Percentiles rank a stretch among this genome's conserved stretches.
These are phyloP conservation scores for Gymnothorax javanicus DNA, from an alignment of 2,797 vertebrate species.

Conservation along the genomic window DNA sequence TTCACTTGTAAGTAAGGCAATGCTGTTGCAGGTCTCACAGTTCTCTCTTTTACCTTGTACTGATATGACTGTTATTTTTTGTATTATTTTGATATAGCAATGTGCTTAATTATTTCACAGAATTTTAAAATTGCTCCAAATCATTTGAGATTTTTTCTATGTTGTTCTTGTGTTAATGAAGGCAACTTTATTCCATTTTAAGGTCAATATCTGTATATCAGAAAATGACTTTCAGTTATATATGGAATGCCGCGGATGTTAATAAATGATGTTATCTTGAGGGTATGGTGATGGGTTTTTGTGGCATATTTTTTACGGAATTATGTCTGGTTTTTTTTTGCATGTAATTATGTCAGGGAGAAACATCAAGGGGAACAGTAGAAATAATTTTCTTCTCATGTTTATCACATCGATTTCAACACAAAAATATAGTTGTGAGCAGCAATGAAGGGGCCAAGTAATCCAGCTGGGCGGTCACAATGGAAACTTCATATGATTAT, in stretches of 20 bases:
- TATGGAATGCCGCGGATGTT: conserved; percentile 24
- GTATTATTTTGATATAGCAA: background rate
- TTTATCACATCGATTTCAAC: no score
- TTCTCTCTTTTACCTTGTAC: background rate
- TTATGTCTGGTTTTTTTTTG: background rate
- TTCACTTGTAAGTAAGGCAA: background rate
- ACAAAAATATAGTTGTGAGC: no score
- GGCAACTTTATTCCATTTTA: conserved; percentile 22
- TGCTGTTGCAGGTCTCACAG: background rate
- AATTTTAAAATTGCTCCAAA: background rate
- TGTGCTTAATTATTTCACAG: background rate
- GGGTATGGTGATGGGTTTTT: background rate
- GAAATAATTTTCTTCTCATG: background rate
- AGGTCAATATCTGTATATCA: background rate
- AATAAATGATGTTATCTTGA: background rate
- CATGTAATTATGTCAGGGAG: background rate
- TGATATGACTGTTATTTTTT: background rate
- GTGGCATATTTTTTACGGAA: background rate
- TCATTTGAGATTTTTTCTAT: background rate
- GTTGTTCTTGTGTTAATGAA: background rate
- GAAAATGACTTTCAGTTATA: background rate
- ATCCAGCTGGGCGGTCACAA: no score
- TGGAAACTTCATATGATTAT: no score
- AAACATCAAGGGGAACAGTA: background rate
- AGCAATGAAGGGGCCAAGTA: no score